phyloP scores from a whole-genome alignment of 2,113 vertebrate genomes.

The Echinops telfairi region DNA sequence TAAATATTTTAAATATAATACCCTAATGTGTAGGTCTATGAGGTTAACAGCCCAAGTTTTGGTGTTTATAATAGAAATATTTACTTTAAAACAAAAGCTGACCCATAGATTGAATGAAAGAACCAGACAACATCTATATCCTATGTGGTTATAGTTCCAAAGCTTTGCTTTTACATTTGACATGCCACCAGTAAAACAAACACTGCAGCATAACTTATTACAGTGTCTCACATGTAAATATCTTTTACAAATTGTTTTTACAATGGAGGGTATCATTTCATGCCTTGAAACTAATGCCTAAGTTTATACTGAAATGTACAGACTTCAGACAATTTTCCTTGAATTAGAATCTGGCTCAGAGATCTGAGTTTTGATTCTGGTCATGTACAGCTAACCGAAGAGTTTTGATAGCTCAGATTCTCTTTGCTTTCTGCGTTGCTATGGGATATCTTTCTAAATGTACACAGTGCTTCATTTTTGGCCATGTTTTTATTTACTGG shows the following conservation, averaged over 20 bases:
- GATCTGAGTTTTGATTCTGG: neutral
- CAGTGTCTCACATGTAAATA: conserved; percentile 24
- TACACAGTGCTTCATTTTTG: neutral
- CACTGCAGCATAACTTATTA: neutral
- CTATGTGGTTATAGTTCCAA: neutral
- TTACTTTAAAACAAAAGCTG: conserved; percentile 49
- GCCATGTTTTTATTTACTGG: conserved; percentile 42
- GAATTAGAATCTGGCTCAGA: conserved; percentile 2
- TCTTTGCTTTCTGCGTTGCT: neutral
- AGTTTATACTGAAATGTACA: conserved; percentile 39
- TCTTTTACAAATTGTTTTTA: neutral
- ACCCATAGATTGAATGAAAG: conserved; percentile 34
- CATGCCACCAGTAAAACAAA: neutral
- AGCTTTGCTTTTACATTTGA: conserved; percentile 24
- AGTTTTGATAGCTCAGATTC: neutral
- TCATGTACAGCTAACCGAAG: neutral
- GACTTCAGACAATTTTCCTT: neutral
- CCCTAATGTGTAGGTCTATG: neutral
- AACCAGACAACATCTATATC: neutral
- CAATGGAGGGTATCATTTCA: conserved; percentile 20
- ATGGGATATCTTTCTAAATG: conserved; percentile 19
- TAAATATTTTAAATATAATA: conserved; percentile 51
- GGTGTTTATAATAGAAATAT: conserved; percentile 54
- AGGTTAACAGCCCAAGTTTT: neutral
- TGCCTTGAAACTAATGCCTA: conserved; percentile 39